Conservation (phyloP, 2,888 invertebrate genomes). For the Pegoplata infirma region DNA sequence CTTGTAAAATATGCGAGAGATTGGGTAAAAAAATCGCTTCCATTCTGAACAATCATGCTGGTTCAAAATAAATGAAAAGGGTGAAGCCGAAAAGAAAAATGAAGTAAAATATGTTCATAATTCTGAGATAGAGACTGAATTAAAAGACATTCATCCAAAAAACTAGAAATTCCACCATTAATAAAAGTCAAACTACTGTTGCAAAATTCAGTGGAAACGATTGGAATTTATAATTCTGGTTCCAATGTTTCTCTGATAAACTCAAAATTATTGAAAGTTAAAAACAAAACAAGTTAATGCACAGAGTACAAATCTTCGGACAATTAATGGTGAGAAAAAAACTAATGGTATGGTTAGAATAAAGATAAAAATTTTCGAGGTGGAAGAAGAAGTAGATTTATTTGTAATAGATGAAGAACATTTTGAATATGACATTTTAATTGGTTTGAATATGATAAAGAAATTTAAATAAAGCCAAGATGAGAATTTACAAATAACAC, state of each 20-base stretch:
- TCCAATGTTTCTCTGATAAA: slow-evolving; percentile 46
- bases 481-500: slow-evolving; percentile 52
- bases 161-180: slow-evolving; percentile 55
- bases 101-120: slow-evolving; percentile 31
- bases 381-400: slow-evolving; percentile 50
- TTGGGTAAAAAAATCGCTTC: too few species aligned
- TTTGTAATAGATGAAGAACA: slow-evolving; percentile 37
- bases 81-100: slow-evolving; percentile 4
- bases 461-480: slow-evolving; percentile 22
- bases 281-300: slow-evolving; percentile 18
- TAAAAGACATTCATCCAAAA: slow-evolving; percentile 46
- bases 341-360: slow-evolving; percentile 45
- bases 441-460: slow-evolving; percentile 57
- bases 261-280: slow-evolving; percentile 42
- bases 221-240: slow-evolving; percentile 55
- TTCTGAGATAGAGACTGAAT: slow-evolving; percentile 29
- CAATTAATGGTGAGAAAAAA: slow-evolving; percentile 61
- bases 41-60: too few species aligned
- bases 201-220: slow-evolving; percentile 27
- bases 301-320: slow-evolving; percentile 34
- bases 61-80: not conserved
- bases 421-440: slow-evolving; percentile 60
- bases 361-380: slow-evolving; percentile 55
- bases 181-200: slow-evolving; percentile 53
- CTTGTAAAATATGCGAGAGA: too few species aligned